phyloP scores from a whole-genome alignment of 2,113 vertebrate genomes.

The Vanacampus margaritifer region DNA sequence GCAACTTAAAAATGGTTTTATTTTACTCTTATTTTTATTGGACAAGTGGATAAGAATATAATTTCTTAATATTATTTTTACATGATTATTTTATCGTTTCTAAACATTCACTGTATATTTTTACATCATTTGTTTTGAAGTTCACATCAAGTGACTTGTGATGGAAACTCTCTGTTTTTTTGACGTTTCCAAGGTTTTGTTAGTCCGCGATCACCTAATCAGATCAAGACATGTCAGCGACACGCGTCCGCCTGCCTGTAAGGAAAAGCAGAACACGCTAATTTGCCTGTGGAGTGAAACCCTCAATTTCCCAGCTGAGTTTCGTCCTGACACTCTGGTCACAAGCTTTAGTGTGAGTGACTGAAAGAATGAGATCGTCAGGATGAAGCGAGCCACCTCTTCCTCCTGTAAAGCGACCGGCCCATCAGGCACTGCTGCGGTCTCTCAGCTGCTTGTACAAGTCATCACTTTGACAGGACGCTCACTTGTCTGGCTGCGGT shows the following conservation, averaged over 20 bases:
- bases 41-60: too few relatives aligned
- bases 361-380: conserved; percentile 10
- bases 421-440: not conserved
- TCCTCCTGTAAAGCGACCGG: not conserved
- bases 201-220: not conserved
- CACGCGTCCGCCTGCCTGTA: not conserved
- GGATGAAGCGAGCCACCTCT: conserved; percentile 1
- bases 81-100: conserved; percentile 8
- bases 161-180: not conserved
- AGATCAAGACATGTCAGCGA: not conserved
- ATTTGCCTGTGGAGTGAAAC: conserved; percentile 1
- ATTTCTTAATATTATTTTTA: conserved; percentile 56
- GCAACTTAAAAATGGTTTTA: too few relatives aligned
- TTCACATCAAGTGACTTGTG: not conserved
- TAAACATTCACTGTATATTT: too few relatives aligned
- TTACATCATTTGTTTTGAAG: too few relatives aligned
- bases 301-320: conserved; percentile 4
- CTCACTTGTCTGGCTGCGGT: not conserved
- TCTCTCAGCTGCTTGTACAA: conserved; percentile 1
- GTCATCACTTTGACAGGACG: conserved; percentile 2
- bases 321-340: not conserved
- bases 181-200: not conserved
- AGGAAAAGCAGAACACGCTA: conserved; percentile 4
- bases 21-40: too few relatives aligned
- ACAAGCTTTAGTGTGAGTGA: conserved; percentile 6